phyloP scores from a whole-genome alignment of 2,797 vertebrate genomes.

The Aphelocoma californica region DNA sequence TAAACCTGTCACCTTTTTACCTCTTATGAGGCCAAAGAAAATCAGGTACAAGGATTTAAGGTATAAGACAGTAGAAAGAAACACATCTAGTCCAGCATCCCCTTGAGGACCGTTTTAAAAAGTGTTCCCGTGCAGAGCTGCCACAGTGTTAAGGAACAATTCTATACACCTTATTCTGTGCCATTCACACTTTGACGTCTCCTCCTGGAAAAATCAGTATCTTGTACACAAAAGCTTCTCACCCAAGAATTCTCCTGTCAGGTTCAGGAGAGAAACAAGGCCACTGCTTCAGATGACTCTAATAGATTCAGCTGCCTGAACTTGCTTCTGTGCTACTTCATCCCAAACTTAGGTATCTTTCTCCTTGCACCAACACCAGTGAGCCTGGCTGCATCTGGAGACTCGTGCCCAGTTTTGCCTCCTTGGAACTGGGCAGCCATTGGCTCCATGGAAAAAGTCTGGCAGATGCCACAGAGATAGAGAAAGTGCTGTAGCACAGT shows the following conservation, averaged over 20 bases:
- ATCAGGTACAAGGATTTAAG: not conserved
- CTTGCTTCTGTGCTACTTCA: not conserved
- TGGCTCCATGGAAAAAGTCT: not conserved
- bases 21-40: not conserved
- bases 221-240: not conserved
- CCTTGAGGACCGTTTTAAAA: not conserved
- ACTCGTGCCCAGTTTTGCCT: not conserved
- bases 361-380: not conserved
- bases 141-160: not conserved
- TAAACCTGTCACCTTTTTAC: not conserved
- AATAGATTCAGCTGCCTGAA: not conserved
- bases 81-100: not conserved
- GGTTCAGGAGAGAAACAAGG: not conserved
- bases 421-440: not conserved
- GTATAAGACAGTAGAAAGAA: not conserved
- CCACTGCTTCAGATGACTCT: not conserved
- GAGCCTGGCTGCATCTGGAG: not conserved
- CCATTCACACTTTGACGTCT: not conserved
- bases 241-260: not conserved
- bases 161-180: not conserved
- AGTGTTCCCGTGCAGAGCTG: not conserved
- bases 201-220: not conserved
- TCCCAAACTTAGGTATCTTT: not conserved
- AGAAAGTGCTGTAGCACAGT: not conserved
- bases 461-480: not conserved